phyloP scores from a whole-genome alignment of 2,113 vertebrate species.

The Hypanus sabinus region DNA sequence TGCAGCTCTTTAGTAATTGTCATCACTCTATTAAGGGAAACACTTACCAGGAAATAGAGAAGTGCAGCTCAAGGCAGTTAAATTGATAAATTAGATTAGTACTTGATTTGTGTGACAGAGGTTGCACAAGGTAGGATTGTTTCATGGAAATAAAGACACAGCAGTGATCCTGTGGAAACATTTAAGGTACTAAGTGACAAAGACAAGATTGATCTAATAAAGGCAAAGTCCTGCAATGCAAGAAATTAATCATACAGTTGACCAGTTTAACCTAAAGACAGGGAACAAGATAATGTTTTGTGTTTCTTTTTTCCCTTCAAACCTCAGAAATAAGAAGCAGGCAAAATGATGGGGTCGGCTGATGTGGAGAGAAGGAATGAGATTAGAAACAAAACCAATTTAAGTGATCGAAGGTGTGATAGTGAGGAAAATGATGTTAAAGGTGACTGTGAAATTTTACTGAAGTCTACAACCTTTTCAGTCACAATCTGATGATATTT shows the following conservation, averaged over 20 bases:
- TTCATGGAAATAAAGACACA: neutral
- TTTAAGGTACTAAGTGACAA: neutral
- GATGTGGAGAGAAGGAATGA: neutral
- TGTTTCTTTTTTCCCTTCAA: neutral
- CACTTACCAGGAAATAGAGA: neutral
- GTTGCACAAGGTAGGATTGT: neutral
- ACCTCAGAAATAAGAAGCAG: neutral
- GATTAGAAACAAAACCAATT: neutral
- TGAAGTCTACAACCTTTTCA: too few species aligned
- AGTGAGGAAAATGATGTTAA: neutral
- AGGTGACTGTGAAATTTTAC: too few species aligned
- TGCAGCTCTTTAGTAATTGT: neutral
- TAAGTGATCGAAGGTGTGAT: neutral
- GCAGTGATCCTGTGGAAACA: neutral
- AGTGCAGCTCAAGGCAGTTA: neutral
- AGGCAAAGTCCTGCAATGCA: too few species aligned
- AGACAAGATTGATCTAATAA: neutral
- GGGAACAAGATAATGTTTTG: neutral
- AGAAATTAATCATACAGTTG: neutral
- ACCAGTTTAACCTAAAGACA: neutral
- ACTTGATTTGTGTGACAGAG: neutral
- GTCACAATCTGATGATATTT: too few species aligned
- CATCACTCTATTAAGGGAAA: neutral
- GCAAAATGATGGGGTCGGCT: neutral
- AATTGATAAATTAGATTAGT: neutral